Evolutionary conservation across 2,113 vertebrate species (phyloP), one percentile per base, ranked within the genome.

Genomic region (Monopterus albus): DNA sequence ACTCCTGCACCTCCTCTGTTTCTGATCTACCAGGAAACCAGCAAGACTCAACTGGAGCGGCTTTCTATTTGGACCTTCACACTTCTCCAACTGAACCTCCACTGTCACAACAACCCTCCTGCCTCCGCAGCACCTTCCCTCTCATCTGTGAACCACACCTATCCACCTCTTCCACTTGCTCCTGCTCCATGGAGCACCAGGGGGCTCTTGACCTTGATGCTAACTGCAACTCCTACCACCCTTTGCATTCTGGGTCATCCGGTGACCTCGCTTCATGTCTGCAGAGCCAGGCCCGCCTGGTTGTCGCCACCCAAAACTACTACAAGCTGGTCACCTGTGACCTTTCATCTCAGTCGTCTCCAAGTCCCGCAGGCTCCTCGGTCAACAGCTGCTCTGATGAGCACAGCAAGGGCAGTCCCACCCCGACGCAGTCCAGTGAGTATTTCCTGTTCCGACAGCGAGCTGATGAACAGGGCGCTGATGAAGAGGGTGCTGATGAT

Each of bases 321-420:
- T 99, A 99, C 57, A 99, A 98, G 72, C 91, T 99, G 85, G 98
- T 99, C 61, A 98, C 97, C 0, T 99, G 97, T 42, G 98, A 99
- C 89, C 89, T 99, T 58, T 98, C 97, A 17, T 96, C 97, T 38
- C 97, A 98, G 72, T 99, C 97, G 0, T 97, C 98, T 1, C 96
- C 97, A 1, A 98, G 96, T 79, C 97, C 96, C 0, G 96, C 90
- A 0, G 96, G 95, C 47, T 98, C 97, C 12, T 97, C 97, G 1
- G 94, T 95, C 81, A 95, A 97, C 72, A 98, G 97, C 88, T 97
- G 96, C 89, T 98, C 96, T 0, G 96, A 97, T 42, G 97, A 98
- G 59, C 95, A 94, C 75, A 94, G 94, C 90, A 95, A 94, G 86
- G 94, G 92, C 33, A 98, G 96, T 87, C 95, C 96, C 23, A 82